Percentiles rank a stretch among this genome's conserved stretches.
Conservation (phyloP, 2,888 invertebrate species). For the Bimastos eiseni region DNA sequence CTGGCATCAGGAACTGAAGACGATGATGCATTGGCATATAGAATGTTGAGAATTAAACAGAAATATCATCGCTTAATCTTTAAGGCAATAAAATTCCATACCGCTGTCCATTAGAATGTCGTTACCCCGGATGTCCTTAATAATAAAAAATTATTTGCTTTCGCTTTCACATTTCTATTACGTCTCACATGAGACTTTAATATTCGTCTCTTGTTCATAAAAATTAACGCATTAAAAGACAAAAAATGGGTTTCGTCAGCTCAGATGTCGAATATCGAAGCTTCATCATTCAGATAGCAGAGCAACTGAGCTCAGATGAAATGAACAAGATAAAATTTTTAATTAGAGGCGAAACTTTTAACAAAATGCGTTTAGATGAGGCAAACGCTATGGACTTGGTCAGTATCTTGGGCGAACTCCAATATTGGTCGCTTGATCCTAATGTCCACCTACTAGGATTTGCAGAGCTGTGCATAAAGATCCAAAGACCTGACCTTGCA, state of each 20-base stretch:
- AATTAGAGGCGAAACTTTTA: background rate
- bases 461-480: background rate
- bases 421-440: background rate
- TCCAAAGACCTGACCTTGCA: background rate
- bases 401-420: background rate
- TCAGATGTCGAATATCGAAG: background rate
- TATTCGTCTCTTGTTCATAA: background rate
- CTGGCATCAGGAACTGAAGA: no score
- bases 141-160: background rate
- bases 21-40: background rate
- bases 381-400: background rate
- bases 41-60: background rate
- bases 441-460: background rate
- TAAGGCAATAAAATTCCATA: background rate
- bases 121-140: background rate
- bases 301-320: background rate
- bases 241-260: background rate
- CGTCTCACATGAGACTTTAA: background rate
- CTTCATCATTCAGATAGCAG: background rate
- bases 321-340: background rate
- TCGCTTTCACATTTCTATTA: background rate
- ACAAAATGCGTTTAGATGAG: background rate
- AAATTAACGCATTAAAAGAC: background rate
- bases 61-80: background rate
- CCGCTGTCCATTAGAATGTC: background rate